These are phyloP conservation scores for Chelmon rostratus DNA, from an alignment of 2,797 vertebrate species.

Conservation along the genomic window DNA sequence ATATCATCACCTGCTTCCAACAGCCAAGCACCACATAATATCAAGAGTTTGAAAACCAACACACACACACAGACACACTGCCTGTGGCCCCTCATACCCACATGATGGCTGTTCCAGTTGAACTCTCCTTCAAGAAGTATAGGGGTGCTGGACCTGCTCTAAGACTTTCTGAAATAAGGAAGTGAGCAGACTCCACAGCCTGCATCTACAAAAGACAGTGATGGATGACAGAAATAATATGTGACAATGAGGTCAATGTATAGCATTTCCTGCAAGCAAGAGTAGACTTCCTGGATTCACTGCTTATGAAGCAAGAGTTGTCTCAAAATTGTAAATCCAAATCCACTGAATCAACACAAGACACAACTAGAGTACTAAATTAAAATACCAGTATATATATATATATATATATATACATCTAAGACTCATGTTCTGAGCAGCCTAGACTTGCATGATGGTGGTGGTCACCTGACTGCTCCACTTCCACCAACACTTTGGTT, in stretches of 20 bases:
- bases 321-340: neutral
- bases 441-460: slow-evolving; percentile 25
- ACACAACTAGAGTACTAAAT: neutral
- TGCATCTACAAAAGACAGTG: slow-evolving; percentile 9
- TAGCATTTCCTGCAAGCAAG: slow-evolving; percentile 14
- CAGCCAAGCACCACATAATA: slow-evolving; percentile 31
- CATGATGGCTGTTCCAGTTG: slow-evolving; percentile 41
- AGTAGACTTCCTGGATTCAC: neutral
- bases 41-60: neutral
- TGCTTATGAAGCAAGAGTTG: neutral
- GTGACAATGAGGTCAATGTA: slow-evolving; percentile 39
- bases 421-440: slow-evolving; percentile 7
- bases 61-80: slow-evolving; percentile 5
- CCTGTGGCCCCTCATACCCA: slow-evolving; percentile 28
- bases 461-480: slow-evolving; percentile 69
- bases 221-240: slow-evolving; percentile 35
- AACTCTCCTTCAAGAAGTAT: slow-evolving; percentile 35
- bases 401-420: neutral
- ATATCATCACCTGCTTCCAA: slow-evolving; percentile 48
- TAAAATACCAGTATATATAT: neutral
- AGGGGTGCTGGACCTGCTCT: slow-evolving; percentile 24
- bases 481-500: slow-evolving; percentile 56
- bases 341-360: neutral
- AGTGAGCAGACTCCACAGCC: slow-evolving; percentile 20
- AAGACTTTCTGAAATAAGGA: slow-evolving; percentile 24